Conservation (phyloP, 2,113 vertebrate species). For the Vanacampus margaritifer region DNA sequence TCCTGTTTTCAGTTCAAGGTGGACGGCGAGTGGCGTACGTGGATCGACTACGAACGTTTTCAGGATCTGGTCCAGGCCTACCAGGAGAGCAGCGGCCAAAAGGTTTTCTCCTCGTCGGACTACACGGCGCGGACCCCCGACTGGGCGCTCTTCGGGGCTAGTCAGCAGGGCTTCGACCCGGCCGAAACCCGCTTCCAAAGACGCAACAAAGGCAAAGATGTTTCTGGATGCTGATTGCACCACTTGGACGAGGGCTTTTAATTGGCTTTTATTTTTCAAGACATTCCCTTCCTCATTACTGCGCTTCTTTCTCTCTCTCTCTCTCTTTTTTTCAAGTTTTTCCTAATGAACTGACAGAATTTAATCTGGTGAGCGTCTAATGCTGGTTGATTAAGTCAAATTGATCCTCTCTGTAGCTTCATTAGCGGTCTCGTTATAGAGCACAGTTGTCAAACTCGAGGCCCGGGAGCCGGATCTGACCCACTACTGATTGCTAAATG, state of each 20-base stretch:
- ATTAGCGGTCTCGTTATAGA: not conserved
- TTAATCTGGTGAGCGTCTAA: not conserved
- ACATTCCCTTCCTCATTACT: not conserved
- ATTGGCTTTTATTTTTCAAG: not conserved
- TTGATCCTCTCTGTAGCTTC: constrained; percentile 4
- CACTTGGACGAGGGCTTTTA: not conserved
- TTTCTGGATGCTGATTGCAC: constrained; percentile 84
- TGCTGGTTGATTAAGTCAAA: constrained; percentile 4
- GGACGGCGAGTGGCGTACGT: constrained; percentile 83
- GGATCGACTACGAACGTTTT: constrained; percentile 89
- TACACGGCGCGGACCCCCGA: constrained; percentile 81
- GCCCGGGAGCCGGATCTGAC: not conserved
- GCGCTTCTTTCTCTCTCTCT: not conserved
- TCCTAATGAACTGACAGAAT: not conserved
- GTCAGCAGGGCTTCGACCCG: constrained; percentile 87
- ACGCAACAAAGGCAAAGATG: constrained; percentile 80
- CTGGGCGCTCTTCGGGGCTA: constrained; percentile 87
- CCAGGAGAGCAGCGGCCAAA: constrained; percentile 63
- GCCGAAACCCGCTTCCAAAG: constrained; percentile 80
- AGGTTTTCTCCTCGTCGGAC: constrained; percentile 78
- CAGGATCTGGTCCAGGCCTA: constrained; percentile 77
- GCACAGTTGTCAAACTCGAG: not conserved
- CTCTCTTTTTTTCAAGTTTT: not conserved
- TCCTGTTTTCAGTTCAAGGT: constrained; percentile 81
- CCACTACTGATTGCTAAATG: not conserved